Evolutionary conservation across 2,888 invertebrate genomes (phyloP).

Genomic region (Achlya flavicornis): DNA sequence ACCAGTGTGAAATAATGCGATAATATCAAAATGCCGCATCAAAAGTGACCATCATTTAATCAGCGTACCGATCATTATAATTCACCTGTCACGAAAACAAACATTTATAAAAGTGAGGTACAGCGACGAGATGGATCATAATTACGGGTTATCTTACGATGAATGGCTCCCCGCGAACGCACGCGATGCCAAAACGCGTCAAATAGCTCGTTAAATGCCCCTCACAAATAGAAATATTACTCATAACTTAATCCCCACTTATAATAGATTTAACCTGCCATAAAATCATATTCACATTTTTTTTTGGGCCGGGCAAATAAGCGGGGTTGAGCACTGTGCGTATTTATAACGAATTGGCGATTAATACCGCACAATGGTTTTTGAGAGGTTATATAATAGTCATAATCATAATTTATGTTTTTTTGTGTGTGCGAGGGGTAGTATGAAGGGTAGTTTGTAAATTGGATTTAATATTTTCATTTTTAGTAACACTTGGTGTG

Average conservation of each 20-base stretch:
- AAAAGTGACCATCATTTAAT: conserved; percentile 53
- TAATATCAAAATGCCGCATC: conserved; percentile 41
- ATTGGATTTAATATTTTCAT: conserved; percentile 83
- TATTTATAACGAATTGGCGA: conserved; percentile 72
- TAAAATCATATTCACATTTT: conserved; percentile 79
- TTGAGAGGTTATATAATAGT: conserved; percentile 65
- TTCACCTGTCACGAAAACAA: conserved; percentile 73
- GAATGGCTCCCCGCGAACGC: conserved; percentile 56
- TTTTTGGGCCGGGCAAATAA: conserved; percentile 64
- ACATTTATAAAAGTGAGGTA: conserved; percentile 57
- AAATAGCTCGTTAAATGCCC: conserved; percentile 79
- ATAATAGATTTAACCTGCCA: conserved; percentile 83
- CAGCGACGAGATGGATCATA: conserved; percentile 58
- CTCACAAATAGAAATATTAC: conserved; percentile 79
- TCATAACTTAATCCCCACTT: conserved; percentile 81
- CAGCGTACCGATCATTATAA: conserved; percentile 52
- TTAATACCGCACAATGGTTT: conserved; percentile 71
- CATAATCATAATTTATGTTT: conserved; percentile 79
- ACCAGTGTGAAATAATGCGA: conserved; percentile 43
- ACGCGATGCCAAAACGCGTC: conserved; percentile 75
- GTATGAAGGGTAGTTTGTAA: conserved; percentile 66
- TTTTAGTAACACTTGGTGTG: conserved; percentile 78
- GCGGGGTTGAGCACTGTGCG: conserved; percentile 68
- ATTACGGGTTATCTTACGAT: conserved; percentile 62
- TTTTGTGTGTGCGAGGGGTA: conserved; percentile 64